These are phyloP conservation scores for Ochropleura leucogaster DNA, from an alignment of 2,888 invertebrate genomes.

Conservation along the genomic window DNA sequence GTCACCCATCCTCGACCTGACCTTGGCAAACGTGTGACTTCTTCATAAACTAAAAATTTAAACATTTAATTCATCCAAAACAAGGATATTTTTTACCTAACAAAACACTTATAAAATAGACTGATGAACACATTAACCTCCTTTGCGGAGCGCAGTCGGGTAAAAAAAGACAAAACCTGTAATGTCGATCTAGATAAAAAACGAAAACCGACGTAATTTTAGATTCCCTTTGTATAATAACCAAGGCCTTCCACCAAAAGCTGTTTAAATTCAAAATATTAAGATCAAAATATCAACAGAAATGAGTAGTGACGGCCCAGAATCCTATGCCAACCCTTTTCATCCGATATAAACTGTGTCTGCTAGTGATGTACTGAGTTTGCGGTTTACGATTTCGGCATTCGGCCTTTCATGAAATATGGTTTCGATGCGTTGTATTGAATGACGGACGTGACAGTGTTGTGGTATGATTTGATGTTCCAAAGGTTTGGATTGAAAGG, in stretches of 20 bases:
- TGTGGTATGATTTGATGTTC: not conserved
- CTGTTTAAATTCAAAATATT: conserved; percentile 53
- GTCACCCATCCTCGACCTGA: too few species aligned
- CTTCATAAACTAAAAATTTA: not conserved
- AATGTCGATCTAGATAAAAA: not conserved
- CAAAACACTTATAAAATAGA: not conserved
- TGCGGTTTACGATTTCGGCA: conserved; percentile 42
- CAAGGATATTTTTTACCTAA: not conserved
- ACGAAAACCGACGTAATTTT: not conserved
- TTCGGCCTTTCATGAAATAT: conserved; percentile 34
- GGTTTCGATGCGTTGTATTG: conserved; percentile 5
- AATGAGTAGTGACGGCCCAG: conserved; percentile 58
- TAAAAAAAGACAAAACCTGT: too few species aligned
- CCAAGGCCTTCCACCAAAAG: not conserved
- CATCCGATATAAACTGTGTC: conserved; percentile 55
- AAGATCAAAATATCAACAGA: conserved; percentile 55
- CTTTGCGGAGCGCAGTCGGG: too few species aligned
- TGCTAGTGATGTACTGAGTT: conserved; percentile 45
- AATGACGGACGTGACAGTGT: not conserved
- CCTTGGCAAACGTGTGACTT: too few species aligned
- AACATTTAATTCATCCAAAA: not conserved
- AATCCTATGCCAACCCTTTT: conserved; percentile 61
- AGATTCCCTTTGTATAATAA: conserved; percentile 29
- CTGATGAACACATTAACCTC: too few species aligned
- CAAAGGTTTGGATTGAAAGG: not conserved